Percentiles rank a stretch among this genome's conserved stretches.
Conservation (phyloP, 1,140 invertebrate species). For the Cotesia glomerata region DNA sequence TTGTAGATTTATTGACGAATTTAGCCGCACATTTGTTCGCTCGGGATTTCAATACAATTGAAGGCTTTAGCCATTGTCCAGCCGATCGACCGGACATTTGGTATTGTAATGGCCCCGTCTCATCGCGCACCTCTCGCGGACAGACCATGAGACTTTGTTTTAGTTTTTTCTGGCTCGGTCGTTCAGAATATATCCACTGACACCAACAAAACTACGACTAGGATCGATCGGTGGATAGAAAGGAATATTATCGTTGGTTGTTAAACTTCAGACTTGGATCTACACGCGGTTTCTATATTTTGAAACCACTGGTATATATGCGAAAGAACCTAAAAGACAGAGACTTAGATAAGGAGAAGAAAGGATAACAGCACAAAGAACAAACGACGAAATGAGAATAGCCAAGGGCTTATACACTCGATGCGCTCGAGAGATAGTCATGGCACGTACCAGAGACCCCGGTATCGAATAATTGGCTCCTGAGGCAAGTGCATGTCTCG, state of each 20-base stretch:
- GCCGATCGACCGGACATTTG: slow-evolving; percentile 39
- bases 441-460: slow-evolving; percentile 53
- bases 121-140: slow-evolving; percentile 27
- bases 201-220: not conserved
- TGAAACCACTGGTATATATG: not conserved
- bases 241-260: slow-evolving; percentile 9
- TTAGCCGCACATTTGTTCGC: slow-evolving; percentile 53
- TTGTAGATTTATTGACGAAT: slow-evolving; percentile 58
- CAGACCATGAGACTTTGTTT: slow-evolving; percentile 3
- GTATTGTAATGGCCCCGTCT: slow-evolving; percentile 49
- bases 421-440: slow-evolving; percentile 58
- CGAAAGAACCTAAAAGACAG: slow-evolving; percentile 10
- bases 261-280: slow-evolving; percentile 12
- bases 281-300: slow-evolving; percentile 1
- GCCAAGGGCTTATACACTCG: slow-evolving; percentile 46
- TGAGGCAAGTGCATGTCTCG: slow-evolving; percentile 62
- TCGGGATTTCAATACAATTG: slow-evolving; percentile 56
- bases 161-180: slow-evolving; percentile 13
- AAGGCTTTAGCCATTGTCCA: slow-evolving; percentile 44
- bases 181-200: not conserved
- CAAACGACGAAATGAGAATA: slow-evolving; percentile 33
- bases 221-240: slow-evolving; percentile 21
- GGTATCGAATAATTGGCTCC: slow-evolving; percentile 64
- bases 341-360: slow-evolving; percentile 14
- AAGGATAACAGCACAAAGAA: not conserved